Conservation (phyloP, 1,140 invertebrate species). For the Drosophila kikkawai region DNA sequence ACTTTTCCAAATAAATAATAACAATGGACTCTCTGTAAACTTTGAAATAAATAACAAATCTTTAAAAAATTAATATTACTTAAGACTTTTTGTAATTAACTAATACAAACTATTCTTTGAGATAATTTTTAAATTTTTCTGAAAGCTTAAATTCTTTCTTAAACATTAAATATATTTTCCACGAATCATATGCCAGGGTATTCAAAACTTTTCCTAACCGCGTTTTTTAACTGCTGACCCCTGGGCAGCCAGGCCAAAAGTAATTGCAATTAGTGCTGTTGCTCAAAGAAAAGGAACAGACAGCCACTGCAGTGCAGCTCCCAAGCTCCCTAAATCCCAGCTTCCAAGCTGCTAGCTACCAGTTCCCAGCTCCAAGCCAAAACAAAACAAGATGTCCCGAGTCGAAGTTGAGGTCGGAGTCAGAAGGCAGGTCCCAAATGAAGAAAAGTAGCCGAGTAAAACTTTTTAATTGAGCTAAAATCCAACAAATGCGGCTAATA, state of each 20-base stretch:
- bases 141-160: neutral
- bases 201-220: neutral
- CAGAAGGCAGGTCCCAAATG: slow-evolving; percentile 69
- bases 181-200: neutral
- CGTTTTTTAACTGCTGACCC: neutral
- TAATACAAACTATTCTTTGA: neutral
- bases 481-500: slow-evolving; percentile 83
- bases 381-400: slow-evolving; percentile 50
- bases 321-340: slow-evolving; percentile 5
- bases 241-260: slow-evolving; percentile 37
- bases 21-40: neutral
- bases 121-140: neutral
- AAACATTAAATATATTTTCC: too few species aligned
- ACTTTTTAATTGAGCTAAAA: slow-evolving; percentile 83
- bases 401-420: slow-evolving; percentile 48
- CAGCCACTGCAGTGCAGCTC: slow-evolving; percentile 28
- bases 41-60: too few species aligned
- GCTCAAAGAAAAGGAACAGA: slow-evolving; percentile 30
- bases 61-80: too few species aligned
- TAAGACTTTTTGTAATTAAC: too few species aligned
- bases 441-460: slow-evolving; percentile 80
- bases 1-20: neutral
- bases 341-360: neutral
- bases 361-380: slow-evolving; percentile 3
- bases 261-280: slow-evolving; percentile 75